phyloP scores from a whole-genome alignment of 2,888 invertebrate genomes.

The Platynereis dumerilii region DNA sequence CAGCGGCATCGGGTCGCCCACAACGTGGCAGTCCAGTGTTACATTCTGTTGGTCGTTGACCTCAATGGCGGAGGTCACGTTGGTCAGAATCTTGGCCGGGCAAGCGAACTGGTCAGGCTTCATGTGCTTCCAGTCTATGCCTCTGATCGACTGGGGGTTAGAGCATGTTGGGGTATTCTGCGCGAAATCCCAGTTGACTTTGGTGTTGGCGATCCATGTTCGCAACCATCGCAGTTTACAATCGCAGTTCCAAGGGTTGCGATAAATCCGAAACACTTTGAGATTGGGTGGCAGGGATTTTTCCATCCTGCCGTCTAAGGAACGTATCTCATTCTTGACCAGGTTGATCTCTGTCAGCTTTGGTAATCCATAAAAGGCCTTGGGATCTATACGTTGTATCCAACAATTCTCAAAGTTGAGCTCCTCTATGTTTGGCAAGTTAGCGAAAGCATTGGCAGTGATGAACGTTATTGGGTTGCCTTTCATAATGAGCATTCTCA shows the following conservation, averaged over 20 bases:
- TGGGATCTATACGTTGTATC: constrained; percentile 32
- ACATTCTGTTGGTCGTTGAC: constrained; percentile 26
- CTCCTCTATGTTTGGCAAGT: constrained; percentile 34
- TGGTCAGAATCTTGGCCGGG: constrained; percentile 33
- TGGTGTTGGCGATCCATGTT: constrained; percentile 22
- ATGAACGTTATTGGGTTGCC: constrained; percentile 35
- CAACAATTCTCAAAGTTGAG: constrained; percentile 40
- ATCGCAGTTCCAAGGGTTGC: constrained; percentile 41
- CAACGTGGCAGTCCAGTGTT: constrained; percentile 34
- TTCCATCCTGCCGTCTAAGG: constrained; percentile 25
- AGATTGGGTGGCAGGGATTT: constrained; percentile 29
- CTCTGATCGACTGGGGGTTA: constrained; percentile 30
- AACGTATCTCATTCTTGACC: constrained; percentile 37
- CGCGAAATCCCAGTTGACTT: constrained; percentile 38
- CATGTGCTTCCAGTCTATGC: constrained; percentile 36
- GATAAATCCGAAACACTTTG: constrained; percentile 35
- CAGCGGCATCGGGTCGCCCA: constrained; percentile 35
- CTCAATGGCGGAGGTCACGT: constrained; percentile 28
- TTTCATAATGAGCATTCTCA: constrained; percentile 33
- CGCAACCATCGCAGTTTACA: constrained; percentile 40
- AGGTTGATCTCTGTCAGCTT: constrained; percentile 37
- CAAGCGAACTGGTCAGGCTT: constrained; percentile 37
- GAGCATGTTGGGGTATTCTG: constrained; percentile 36
- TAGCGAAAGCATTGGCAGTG: constrained; percentile 26
- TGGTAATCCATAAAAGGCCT: constrained; percentile 29